Evolutionary conservation across 1,140 invertebrate genomes (phyloP).

Genomic region (Manduca sexta): DNA sequence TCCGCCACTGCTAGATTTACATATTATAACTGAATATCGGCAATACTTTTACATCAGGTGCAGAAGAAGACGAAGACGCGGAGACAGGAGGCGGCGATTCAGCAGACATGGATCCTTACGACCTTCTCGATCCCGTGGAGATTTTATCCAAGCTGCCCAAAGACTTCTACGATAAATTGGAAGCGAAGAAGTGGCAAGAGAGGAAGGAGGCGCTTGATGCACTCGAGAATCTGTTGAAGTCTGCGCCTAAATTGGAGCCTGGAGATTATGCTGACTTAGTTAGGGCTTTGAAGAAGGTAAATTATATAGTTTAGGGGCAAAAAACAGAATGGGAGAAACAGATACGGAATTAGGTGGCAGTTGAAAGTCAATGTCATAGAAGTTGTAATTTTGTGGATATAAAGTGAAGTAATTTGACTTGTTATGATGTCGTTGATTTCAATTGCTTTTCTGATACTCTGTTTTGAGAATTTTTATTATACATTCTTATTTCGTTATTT

Average conservation of each 20-base stretch:
- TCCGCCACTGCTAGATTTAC: too few relatives aligned
- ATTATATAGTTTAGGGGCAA: neutral
- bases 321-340: neutral
- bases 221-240: slow-evolving; percentile 84
- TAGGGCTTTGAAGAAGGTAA: slow-evolving; percentile 89
- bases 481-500: neutral
- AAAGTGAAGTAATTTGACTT: too few relatives aligned
- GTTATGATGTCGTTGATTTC: too few relatives aligned
- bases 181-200: slow-evolving; percentile 98
- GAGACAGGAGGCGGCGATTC: slow-evolving; percentile 75
- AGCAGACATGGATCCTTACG: slow-evolving; percentile 91
- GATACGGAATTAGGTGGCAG: too few relatives aligned
- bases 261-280: slow-evolving; percentile 96
- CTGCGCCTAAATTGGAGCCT: slow-evolving; percentile 88
- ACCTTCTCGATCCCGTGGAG: slow-evolving; percentile 93
- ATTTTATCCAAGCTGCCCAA: slow-evolving; percentile 94
- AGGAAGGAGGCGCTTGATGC: slow-evolving; percentile 92
- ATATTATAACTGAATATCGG: too few relatives aligned
- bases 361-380: too few relatives aligned
- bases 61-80: slow-evolving; percentile 72
- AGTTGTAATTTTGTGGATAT: too few relatives aligned
- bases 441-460: too few relatives aligned
- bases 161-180: slow-evolving; percentile 96
- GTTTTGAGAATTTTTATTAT: too few relatives aligned
- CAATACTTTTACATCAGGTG: slow-evolving; percentile 29